A percentile compares a stretch with the other conserved stretches of the same genome.
These are phyloP conservation scores for Mamestra brassicae DNA, from an alignment of 2,888 invertebrate genomes.

Conservation along the genomic window DNA sequence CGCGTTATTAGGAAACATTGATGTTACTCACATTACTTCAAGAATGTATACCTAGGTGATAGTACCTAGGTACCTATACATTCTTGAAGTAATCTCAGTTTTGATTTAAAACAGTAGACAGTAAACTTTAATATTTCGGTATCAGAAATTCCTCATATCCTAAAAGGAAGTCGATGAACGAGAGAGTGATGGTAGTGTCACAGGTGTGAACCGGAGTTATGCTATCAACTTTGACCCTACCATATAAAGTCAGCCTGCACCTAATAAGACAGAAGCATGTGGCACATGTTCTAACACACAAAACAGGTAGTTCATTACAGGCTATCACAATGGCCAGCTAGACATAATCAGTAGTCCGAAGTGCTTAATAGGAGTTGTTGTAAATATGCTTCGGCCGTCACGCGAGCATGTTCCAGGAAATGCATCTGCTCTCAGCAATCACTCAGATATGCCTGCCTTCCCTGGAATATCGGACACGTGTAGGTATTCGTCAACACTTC, in stretches of 20 bases:
- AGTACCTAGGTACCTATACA: no score
- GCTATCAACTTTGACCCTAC: slow-evolving; percentile 17
- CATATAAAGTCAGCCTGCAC: slow-evolving; percentile 12
- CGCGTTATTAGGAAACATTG: neutral
- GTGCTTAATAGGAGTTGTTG: slow-evolving; percentile 71
- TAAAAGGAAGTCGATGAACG: neutral
- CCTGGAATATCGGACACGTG: slow-evolving; percentile 73
- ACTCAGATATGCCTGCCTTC: slow-evolving; percentile 73
- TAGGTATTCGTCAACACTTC: slow-evolving; percentile 73
- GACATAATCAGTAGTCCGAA: slow-evolving; percentile 52
- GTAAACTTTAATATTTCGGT: neutral
- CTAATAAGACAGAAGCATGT: slow-evolving; percentile 18
- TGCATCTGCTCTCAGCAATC: slow-evolving; percentile 73
- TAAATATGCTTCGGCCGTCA: slow-evolving; percentile 70
- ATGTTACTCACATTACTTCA: neutral
- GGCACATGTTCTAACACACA: slow-evolving; percentile 27
- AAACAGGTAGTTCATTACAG: slow-evolving; percentile 55
- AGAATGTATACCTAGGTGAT: neutral
- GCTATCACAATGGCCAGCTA: slow-evolving; percentile 47
- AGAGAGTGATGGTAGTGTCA: neutral
- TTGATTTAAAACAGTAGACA: neutral
- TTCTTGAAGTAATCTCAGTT: neutral
- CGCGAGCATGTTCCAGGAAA: slow-evolving; percentile 76
- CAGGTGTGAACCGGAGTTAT: neutral
- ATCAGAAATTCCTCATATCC: neutral